Base-by-base conservation (phyloP, 1,140 invertebrate genomes). In the Brachionus angularis region DNA sequence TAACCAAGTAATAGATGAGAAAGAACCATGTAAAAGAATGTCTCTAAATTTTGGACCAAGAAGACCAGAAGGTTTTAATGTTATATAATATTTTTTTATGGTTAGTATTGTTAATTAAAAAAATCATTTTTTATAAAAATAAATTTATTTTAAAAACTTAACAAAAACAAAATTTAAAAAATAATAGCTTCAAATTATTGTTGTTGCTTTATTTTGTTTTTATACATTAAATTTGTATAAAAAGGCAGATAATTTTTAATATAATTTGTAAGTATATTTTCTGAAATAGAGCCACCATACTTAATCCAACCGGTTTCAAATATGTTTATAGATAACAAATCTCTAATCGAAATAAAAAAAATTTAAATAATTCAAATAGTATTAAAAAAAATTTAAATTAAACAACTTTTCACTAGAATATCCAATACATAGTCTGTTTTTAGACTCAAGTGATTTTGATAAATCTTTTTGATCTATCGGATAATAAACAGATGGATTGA, bases 21-120 rank as follows among this genome's bases (percentile, higher is more conserved):
- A 10, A 33, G 5, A 55, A 55, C 12, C 1, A 16, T 3, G 31
- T 18, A 33, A 4, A 55, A 34, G 0, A 33, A 29, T 55, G 1
- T n/a, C 29, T 36, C 16, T 55, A 18, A 36, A 18, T 55, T 18
- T 18, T 18, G 29, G 29, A 18, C 33, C 16, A 2, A 31, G 21
- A 55, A 8, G 36, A 25, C 29, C 47, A 50, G 2, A 14, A 5
- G n/a, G 36, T 34, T 55, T 7, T 7, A 55, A 34, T 55, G 29
- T 55, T n/a, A 34, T 55, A 8, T 36, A 34, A 55, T 34, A 34
- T 33, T 55, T n/a, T n/a, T n/a, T n/a, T n/a, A n/a, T n/a, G n/a
- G n/a, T n/a, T n/a, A n/a, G n/a, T n/a, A n/a, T n/a, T n/a, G n/a
- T n/a, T n/a, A n/a, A n/a, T n/a, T n/a, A n/a, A n/a, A n/a, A n/a